Evolutionary conservation across 2,797 vertebrate genomes (phyloP).

Genomic region (Pristis pectinata): DNA sequence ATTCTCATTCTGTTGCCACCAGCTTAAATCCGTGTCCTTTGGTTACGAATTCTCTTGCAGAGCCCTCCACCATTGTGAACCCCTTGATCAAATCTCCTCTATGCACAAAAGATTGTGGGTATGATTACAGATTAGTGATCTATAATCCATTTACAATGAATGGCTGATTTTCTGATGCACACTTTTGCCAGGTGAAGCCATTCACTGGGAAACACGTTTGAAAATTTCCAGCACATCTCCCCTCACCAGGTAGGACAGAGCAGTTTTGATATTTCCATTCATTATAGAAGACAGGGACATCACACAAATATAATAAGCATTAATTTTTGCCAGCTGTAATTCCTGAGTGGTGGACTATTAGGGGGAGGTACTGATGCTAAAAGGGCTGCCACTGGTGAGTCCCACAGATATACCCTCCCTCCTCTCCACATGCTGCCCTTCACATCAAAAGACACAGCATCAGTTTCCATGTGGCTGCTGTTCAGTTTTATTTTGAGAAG

Average conservation of each 20-base stretch:
- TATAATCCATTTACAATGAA: neutral
- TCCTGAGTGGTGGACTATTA: neutral
- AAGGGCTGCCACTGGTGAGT: neutral
- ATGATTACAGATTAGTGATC: neutral
- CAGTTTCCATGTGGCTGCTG: neutral
- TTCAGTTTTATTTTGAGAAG: neutral
- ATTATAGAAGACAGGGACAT: neutral
- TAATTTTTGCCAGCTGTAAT: neutral
- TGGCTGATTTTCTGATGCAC: neutral
- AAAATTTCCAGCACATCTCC: too few species aligned
- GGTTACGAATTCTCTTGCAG: neutral
- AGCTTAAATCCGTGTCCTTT: neutral
- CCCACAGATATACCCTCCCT: neutral
- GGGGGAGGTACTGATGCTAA: neutral
- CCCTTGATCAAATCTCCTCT: neutral
- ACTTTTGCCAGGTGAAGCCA: neutral
- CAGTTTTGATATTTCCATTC: neutral
- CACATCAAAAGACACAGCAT: too few species aligned
- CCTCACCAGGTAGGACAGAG: neutral
- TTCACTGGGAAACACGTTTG: neutral
- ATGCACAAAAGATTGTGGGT: neutral
- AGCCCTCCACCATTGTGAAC: too few species aligned
- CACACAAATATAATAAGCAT: neutral
- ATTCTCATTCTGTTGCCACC: neutral
- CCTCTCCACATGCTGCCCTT: neutral